Evolutionary conservation across 2,797 vertebrate genomes (phyloP).

Genomic region (Acanthurus tractus): DNA sequence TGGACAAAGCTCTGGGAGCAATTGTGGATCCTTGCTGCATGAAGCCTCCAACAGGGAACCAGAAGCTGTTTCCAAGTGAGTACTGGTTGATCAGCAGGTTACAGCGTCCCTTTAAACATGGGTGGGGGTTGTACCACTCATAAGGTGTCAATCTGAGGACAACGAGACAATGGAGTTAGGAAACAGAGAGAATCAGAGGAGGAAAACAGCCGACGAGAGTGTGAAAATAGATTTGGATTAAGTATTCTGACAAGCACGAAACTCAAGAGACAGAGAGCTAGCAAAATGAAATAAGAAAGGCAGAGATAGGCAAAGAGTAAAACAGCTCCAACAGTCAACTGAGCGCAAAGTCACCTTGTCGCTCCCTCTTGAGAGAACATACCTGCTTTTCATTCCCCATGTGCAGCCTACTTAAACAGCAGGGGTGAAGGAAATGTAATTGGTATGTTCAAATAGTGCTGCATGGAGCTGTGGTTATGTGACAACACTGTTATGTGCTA

Average conservation of each 20-base stretch:
- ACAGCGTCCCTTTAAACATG: constrained; percentile 94
- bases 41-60: constrained; percentile 98
- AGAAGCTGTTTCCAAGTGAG: constrained; percentile 97
- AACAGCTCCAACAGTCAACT: constrained; percentile 60
- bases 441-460: constrained; percentile 52
- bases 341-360: constrained; percentile 77
- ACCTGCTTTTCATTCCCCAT: constrained; percentile 65
- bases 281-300: constrained; percentile 31
- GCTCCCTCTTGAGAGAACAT: constrained; percentile 58
- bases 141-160: constrained; percentile 92
- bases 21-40: constrained; percentile 99
- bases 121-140: constrained; percentile 99
- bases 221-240: constrained; percentile 31
- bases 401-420: constrained; percentile 44
- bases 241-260: constrained; percentile 50
- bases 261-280: constrained; percentile 40
- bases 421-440: constrained; percentile 49
- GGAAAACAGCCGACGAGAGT: constrained; percentile 6
- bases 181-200: constrained; percentile 14
- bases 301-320: constrained; percentile 52
- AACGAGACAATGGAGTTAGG: constrained; percentile 26
- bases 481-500: constrained; percentile 19
- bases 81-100: constrained; percentile 98
- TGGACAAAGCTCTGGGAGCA: constrained; percentile 95
- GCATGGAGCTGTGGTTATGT: constrained; percentile 31